phyloP scores from a whole-genome alignment of 2,113 vertebrate genomes.

The Calidris pygmaea region DNA sequence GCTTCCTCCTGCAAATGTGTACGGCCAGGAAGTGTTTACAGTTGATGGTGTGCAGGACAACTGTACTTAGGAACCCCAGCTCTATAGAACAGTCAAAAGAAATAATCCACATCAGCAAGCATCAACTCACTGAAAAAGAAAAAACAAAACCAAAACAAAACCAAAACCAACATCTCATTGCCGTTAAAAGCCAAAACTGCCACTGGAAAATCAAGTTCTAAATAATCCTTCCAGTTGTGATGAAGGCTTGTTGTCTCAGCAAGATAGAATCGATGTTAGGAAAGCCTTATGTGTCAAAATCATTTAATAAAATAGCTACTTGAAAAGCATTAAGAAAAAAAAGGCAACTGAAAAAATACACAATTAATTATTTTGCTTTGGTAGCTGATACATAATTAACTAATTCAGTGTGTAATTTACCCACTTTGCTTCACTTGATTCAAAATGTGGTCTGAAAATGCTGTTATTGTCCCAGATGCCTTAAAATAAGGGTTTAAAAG shows the following conservation, averaged over 20 bases:
- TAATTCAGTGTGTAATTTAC: not conserved
- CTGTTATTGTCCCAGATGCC: not conserved
- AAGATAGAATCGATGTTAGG: not conserved
- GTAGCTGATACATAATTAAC: not conserved
- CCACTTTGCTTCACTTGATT: not conserved
- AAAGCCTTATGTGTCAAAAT: not conserved
- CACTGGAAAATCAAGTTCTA: not conserved
- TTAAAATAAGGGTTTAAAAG: not conserved
- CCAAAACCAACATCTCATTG: not conserved
- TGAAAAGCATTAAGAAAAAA: not conserved
- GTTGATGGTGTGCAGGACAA: not conserved
- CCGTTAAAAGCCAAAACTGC: not conserved
- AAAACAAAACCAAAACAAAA: not conserved
- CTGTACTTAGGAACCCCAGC: not conserved
- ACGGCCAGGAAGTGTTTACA: not conserved
- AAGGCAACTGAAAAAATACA: not conserved
- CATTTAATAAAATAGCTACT: not conserved
- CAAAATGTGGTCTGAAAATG: not conserved
- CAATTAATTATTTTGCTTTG: not conserved
- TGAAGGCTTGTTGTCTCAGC: not conserved
- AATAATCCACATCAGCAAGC: not conserved
- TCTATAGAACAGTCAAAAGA: not conserved
- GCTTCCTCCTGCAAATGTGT: not conserved
- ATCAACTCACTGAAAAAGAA: not conserved
- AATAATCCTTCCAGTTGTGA: not conserved